Evolutionary conservation across 2,797 vertebrate genomes (phyloP).

Genomic region (Sylvia borin): DNA sequence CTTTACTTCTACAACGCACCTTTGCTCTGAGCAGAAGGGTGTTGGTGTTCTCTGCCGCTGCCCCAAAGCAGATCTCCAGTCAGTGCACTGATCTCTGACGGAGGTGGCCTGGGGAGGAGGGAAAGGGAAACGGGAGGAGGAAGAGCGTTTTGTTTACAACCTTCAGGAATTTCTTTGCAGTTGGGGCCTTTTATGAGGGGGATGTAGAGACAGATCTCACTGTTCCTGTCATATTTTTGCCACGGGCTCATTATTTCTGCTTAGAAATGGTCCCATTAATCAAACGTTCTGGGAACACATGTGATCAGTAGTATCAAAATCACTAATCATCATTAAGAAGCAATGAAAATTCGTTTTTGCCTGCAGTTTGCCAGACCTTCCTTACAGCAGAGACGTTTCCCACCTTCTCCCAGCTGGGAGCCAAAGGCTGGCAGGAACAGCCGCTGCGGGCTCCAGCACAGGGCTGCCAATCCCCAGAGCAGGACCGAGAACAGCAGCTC

Average conservation of each 20-base stretch:
- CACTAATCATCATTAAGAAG: constrained; percentile 25
- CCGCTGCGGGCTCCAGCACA: background rate
- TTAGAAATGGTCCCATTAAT: constrained; percentile 42
- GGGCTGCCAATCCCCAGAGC: background rate
- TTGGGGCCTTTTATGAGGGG: background rate
- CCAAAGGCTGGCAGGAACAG: background rate
- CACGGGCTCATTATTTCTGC: constrained; percentile 34
- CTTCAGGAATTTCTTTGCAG: background rate
- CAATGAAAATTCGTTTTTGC: background rate
- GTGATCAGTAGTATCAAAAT: constrained; percentile 21
- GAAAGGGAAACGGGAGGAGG: background rate
- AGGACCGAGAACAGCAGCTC: background rate
- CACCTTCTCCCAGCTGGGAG: background rate
- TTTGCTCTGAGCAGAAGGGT: background rate
- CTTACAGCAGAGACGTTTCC: background rate
- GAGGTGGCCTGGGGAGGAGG: background rate
- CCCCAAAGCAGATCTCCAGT: background rate
- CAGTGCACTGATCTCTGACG: background rate
- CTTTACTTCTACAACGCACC: background rate
- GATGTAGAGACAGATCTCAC: background rate
- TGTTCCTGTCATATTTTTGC: constrained; percentile 2
- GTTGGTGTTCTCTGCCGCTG: background rate
- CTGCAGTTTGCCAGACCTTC: background rate
- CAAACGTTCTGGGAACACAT: constrained; percentile 20
- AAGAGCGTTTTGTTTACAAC: background rate